Evolutionary conservation across 2,888 invertebrate genomes (phyloP), one percentile per base, ranked within the genome.

Genomic region (Carabus problematicus): DNA sequence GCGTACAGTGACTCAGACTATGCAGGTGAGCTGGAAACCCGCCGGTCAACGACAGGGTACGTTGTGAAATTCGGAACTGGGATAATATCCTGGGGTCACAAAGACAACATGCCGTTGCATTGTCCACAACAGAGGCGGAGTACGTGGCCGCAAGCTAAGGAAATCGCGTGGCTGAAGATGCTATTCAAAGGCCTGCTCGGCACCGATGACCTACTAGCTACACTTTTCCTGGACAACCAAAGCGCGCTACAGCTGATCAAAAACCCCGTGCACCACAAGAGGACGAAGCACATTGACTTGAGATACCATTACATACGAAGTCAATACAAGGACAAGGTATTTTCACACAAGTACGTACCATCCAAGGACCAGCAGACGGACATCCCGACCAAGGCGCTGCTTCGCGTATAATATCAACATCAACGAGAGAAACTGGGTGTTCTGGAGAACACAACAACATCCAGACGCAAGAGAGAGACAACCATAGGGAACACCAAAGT

Each of bases 101-200:
- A 68, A 47, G 73, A 41, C 79, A 78, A 70, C 62, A 73, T 58
- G 70, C 71, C 6, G 76, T 77, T 9, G 71, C 76, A 12, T 66
- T 76, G 18, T 77, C 75, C 0, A 74, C 76, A 12, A 76, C 74
- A 12, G 68, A 71, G 52, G 55, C 76, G 0, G 75, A 76, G 58
- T 71, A 76, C 49, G 73, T 76, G 16, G 76, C 76, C 19, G 76
- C 74, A 9, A n/a, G 70, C 72, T 8, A 70, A 72, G 58, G 76
- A 76, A 59, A n/a, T 74, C 8, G 70, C 76, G 8, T 77, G 77
- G 76, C 64, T 76, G 14, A 64, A 63, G 8, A 52, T 71, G 12
- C 43, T 75, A 1, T 47, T 75, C 8, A 52, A 66, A n/a, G 71
- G 72, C 19, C 11, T 74, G 6, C 2, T 29, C 2, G 29, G 6